These are phyloP conservation scores for Alethe diademata DNA, from an alignment of 2,113 vertebrate genomes.

Conservation along the genomic window DNA sequence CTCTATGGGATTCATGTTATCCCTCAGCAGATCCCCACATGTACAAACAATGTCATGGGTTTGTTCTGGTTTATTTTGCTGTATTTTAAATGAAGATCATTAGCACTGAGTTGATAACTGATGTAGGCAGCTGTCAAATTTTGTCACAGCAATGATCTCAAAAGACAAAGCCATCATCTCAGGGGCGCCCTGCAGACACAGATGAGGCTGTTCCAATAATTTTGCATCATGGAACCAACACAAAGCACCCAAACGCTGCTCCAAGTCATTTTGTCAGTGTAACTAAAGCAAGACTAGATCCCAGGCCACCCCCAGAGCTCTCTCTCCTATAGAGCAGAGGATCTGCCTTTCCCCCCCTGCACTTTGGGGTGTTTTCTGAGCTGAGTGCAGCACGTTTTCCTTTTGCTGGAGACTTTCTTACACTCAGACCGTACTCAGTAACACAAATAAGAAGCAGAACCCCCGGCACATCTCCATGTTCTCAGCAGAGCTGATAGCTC, in stretches of 20 bases:
- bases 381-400: background rate
- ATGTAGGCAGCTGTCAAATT: background rate
- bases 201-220: background rate
- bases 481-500: conserved; percentile 34
- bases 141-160: background rate
- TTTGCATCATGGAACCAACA: background rate
- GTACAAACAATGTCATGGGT: background rate
- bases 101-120: background rate
- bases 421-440: background rate
- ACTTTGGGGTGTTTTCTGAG: background rate
- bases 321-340: background rate
- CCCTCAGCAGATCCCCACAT: background rate
- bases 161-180: background rate
- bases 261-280: background rate
- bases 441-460: conserved; percentile 32
- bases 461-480: conserved; percentile 43
- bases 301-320: rapidly evolving
- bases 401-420: background rate
- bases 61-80: background rate
- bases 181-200: background rate
- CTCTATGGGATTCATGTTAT: rapidly evolving
- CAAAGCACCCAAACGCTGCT: background rate
- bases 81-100: background rate
- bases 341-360: background rate
- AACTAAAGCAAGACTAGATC: background rate